Evolutionary conservation across 1,140 invertebrate species (phyloP).

Genomic region (Meteorus sp.): DNA sequence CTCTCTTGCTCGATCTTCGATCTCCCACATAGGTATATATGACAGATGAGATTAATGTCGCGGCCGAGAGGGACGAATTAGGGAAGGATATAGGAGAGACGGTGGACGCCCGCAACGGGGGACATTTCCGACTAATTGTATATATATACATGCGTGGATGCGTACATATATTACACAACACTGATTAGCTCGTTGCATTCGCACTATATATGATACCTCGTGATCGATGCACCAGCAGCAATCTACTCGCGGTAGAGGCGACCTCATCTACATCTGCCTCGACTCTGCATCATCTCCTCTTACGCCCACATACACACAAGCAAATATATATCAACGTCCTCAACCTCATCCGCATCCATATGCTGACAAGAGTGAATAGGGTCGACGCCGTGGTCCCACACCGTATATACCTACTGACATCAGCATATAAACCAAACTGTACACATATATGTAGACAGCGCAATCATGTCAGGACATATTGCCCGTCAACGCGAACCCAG

Average conservation of each 20-base stretch:
- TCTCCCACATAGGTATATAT: conserved; percentile 41
- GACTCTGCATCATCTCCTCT: conserved; percentile 1
- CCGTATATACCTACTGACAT: conserved; percentile 40
- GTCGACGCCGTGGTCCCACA: conserved; percentile 7
- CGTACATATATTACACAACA: no score
- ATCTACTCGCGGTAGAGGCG: conserved; percentile 29
- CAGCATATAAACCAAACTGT: no score
- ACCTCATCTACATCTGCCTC: conserved; percentile 52
- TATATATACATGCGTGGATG: no score
- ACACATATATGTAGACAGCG: no score
- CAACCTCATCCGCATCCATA: conserved; percentile 30
- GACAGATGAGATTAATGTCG: conserved; percentile 51
- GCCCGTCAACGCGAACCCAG: conserved; percentile 52
- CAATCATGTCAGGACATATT: conserved; percentile 57
- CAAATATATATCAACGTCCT: conserved; percentile 16
- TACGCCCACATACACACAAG: neutral
- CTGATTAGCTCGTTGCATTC: conserved; percentile 44
- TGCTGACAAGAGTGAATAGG: conserved; percentile 15
- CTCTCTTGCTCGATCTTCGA: no score
- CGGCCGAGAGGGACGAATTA: conserved; percentile 18
- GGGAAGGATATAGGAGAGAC: conserved; percentile 21
- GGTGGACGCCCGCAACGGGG: no score
- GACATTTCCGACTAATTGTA: no score
- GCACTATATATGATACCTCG: no score
- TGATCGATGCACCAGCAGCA: conserved; percentile 50